These are phyloP conservation scores for Zeuzera pyrina DNA, from an alignment of 2,888 invertebrate species.

Conservation along the genomic window DNA sequence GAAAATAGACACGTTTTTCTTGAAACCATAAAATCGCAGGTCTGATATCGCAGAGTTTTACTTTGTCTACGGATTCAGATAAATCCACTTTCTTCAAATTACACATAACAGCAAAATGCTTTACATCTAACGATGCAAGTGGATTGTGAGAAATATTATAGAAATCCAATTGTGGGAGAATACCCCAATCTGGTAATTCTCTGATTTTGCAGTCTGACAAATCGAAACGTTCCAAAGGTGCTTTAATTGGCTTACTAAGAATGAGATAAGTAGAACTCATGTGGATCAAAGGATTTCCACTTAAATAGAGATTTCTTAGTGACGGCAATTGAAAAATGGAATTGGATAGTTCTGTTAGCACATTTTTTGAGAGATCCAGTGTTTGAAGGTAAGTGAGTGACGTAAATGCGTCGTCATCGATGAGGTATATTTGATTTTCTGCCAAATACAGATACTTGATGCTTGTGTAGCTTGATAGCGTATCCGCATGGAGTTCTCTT, in stretches of 20 bases:
- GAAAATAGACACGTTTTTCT: slow-evolving; percentile 37
- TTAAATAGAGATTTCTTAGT: slow-evolving; percentile 75
- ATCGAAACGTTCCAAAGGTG: slow-evolving; percentile 73
- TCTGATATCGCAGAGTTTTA: slow-evolving; percentile 41
- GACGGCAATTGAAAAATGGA: slow-evolving; percentile 71
- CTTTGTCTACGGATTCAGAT: slow-evolving; percentile 38
- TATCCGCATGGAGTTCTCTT: slow-evolving; percentile 58
- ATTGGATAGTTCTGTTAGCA: slow-evolving; percentile 59
- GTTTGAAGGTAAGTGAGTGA: slow-evolving; percentile 63
- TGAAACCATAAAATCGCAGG: slow-evolving; percentile 51
- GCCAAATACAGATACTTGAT: slow-evolving; percentile 70
- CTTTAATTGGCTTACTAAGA: slow-evolving; percentile 68
- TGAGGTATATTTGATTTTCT: slow-evolving; percentile 71
- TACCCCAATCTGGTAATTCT: slow-evolving; percentile 74
- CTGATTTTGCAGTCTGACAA: slow-evolving; percentile 74
- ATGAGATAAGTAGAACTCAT: slow-evolving; percentile 38
- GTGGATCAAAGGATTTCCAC: slow-evolving; percentile 62
- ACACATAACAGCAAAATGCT: slow-evolving; percentile 76
- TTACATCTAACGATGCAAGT: slow-evolving; percentile 52
- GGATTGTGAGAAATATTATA: slow-evolving; percentile 77
- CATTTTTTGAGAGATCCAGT: slow-evolving; percentile 72
- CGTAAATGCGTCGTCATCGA: slow-evolving; percentile 68
- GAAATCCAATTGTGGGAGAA: slow-evolving; percentile 68
- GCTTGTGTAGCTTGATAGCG: slow-evolving; percentile 62
- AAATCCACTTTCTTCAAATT: slow-evolving; percentile 72